These are phyloP conservation scores for Esox masquinongy DNA, from an alignment of 2,797 vertebrate species.

Conservation along the genomic window DNA sequence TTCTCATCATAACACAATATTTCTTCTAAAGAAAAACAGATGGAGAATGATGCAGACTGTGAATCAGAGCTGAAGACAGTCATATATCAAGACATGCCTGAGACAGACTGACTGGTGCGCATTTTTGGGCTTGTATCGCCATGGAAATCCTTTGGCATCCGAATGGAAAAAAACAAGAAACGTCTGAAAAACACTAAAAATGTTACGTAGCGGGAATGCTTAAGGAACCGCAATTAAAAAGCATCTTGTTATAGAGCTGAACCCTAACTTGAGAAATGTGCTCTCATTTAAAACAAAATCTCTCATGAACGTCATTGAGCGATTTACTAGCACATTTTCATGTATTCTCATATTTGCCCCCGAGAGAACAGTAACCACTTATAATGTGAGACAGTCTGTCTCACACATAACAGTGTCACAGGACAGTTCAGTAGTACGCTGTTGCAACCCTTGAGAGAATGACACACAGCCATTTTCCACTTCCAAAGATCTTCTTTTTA, in stretches of 20 bases:
- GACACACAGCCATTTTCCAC: background rate
- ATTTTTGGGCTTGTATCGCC: slow-evolving; percentile 2
- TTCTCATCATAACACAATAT: slow-evolving; percentile 8
- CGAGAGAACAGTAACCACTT: background rate
- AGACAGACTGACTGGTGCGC: background rate
- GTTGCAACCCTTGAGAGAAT: background rate
- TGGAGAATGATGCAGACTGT: background rate
- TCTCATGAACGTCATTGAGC: background rate
- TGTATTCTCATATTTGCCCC: background rate
- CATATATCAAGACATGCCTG: slow-evolving; percentile 1
- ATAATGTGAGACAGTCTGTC: background rate
- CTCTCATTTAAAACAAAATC: background rate
- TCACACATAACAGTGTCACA: background rate
- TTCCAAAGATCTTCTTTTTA: background rate
- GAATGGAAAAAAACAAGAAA: background rate
- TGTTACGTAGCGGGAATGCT: background rate
- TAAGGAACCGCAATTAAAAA: background rate
- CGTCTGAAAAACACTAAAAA: background rate
- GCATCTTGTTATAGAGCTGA: background rate
- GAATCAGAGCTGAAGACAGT: background rate
- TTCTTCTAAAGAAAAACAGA: slow-evolving; percentile 12
- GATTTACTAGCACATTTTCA: background rate
- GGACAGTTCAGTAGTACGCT: background rate
- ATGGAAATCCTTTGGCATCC: slow-evolving; percentile 7
- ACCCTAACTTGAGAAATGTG: background rate